Percentiles rank a stretch among this genome's conserved stretches.
phyloP scores from a whole-genome alignment of 1,140 invertebrate genomes.

The Plectrocnemia conspersa region DNA sequence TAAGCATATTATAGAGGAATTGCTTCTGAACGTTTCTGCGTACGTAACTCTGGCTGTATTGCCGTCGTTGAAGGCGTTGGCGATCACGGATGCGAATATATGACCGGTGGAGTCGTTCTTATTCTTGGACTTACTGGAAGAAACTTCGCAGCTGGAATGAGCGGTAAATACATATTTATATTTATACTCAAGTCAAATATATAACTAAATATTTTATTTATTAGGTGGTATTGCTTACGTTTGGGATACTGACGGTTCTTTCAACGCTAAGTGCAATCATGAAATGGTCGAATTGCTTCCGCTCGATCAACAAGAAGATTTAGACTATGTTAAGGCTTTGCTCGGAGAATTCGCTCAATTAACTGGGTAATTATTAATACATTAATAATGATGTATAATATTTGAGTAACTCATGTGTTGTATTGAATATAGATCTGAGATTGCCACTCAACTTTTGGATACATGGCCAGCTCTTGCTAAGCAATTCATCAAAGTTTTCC shows the following conservation, averaged over 20 bases:
- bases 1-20: slow-evolving; percentile 65
- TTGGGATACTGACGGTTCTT: slow-evolving; percentile 82
- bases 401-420: neutral
- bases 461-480: slow-evolving; percentile 76
- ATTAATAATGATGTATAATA: neutral
- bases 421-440: slow-evolving; percentile 56
- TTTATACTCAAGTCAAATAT: too few relatives aligned
- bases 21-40: slow-evolving; percentile 96
- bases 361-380: slow-evolving; percentile 60
- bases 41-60: slow-evolving; percentile 94
- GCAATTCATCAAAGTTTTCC: slow-evolving; percentile 95
- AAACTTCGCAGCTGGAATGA: slow-evolving; percentile 99
- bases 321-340: slow-evolving; percentile 72
- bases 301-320: slow-evolving; percentile 73
- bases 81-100: slow-evolving; percentile 99
- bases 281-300: slow-evolving; percentile 87
- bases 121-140: slow-evolving; percentile 91
- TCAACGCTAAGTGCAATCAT: slow-evolving; percentile 81
- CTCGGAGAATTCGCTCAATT: slow-evolving; percentile 84
- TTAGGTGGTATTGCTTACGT: slow-evolving; percentile 92
- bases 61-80: slow-evolving; percentile 79
- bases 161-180: slow-evolving; percentile 49
- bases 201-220: slow-evolving; percentile 37
- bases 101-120: slow-evolving; percentile 92
- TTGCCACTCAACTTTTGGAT: slow-evolving; percentile 74